Base-by-base conservation (phyloP, 2,888 invertebrate genomes). In the Polyploca ridens region DNA sequence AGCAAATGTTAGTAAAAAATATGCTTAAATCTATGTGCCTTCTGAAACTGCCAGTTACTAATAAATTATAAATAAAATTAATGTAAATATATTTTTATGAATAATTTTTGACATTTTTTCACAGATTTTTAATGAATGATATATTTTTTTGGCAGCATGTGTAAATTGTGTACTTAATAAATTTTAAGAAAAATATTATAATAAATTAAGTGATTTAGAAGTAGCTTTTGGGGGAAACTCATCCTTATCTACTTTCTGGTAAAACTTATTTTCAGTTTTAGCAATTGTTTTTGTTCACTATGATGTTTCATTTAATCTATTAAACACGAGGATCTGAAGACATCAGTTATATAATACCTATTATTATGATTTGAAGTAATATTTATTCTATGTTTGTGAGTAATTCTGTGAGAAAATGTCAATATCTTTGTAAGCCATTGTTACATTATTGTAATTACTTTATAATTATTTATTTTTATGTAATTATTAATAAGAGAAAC, bases 41-140 rank as follows among this genome's bases (percentile, higher is more conserved):
- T 91, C 85, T 85, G 78, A 86, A 88, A 90, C 90, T 92, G 91
- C 90, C 91, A 92, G 88, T 89, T 90, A 91, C 86, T 90, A 88
- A 91, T 79, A 84, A 84, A 85, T 84, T 91, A 90, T 91, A 90
- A 86, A 78, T 82, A 82, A 79, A 68, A 69, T 71, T 72, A 71
- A 74, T 79, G 75, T 78, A 71, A 69, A 66, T 70, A 77, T 76
- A 77, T 76, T 77, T 73, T 78, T 74, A 71, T 71, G 67, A 64
- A 71, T 78, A 80, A 85, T 87, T 89, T 85, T 90, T 88, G 89
- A 89, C 86, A 57, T 57, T 57, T 64, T 35, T 62, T 62, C 58
- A 64, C 63, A 64, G 62, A 64, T 27, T 63, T 66, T 62, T 63
- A 72, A 67, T 72, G 63, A 38, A 10, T 67, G 65, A 68, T 38